Conservation (phyloP, 1,140 invertebrate genomes). For the Zophobas atratus region DNA sequence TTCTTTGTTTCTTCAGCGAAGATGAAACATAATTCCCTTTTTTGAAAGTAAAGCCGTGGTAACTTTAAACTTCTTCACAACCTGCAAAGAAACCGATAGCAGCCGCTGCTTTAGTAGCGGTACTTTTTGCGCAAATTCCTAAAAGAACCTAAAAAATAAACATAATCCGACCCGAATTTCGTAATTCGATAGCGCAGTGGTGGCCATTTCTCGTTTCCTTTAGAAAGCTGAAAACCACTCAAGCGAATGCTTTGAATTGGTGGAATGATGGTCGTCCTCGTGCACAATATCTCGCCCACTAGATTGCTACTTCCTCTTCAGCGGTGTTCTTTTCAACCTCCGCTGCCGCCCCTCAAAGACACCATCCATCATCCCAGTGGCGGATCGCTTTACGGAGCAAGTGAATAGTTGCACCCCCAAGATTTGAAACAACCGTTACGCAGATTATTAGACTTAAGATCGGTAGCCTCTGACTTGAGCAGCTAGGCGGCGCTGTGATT, state of each 20-base stretch:
- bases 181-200: constrained; percentile 10
- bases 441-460: no score
- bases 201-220: constrained; percentile 54
- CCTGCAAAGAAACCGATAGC: background rate
- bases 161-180: background rate
- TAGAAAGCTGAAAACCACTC: constrained; percentile 57
- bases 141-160: background rate
- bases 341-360: background rate
- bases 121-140: background rate
- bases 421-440: no score
- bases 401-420: no score
- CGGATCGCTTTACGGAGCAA: no score
- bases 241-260: constrained; percentile 50
- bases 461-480: no score
- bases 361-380: background rate
- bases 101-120: background rate
- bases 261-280: constrained; percentile 22
- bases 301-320: constrained; percentile 47
- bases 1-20: no score
- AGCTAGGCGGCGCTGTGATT: no score
- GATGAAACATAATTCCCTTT: no score
- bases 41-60: no score
- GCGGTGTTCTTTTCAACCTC: constrained; percentile 23
- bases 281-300: constrained; percentile 36
- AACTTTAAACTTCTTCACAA: background rate